A percentile compares a stretch with the other conserved stretches of the same genome.
Conservation (phyloP, 2,888 invertebrate species). For the Chloroclystis v-ata region DNA sequence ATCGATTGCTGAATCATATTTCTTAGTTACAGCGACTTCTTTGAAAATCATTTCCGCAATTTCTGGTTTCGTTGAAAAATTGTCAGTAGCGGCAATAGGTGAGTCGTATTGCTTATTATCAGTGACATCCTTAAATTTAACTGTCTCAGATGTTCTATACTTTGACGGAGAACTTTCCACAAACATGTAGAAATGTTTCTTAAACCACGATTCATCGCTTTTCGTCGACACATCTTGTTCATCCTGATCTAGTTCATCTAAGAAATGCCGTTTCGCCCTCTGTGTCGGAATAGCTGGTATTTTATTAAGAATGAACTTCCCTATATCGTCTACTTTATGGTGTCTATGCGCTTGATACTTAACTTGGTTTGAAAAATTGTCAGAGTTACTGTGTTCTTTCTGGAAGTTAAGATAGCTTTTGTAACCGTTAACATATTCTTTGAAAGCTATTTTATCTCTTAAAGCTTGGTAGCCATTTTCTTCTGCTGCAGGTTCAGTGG, state of each 20-base stretch:
- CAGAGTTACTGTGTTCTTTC: constrained; percentile 40
- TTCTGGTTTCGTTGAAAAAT: neutral
- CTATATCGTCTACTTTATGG: constrained; percentile 65
- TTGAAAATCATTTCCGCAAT: constrained; percentile 36
- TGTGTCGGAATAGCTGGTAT: constrained; percentile 44
- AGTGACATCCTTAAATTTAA: constrained; percentile 39
- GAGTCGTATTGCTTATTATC: neutral
- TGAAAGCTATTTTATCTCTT: constrained; percentile 52
- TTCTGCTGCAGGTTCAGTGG: constrained; percentile 11
- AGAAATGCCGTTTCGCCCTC: constrained; percentile 35
- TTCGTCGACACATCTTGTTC: constrained; percentile 58
- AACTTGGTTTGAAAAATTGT: constrained; percentile 56
- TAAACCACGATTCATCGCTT: constrained; percentile 62
- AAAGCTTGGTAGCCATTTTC: constrained; percentile 44
- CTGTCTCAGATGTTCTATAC: constrained; percentile 51
- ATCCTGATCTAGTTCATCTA: constrained; percentile 50
- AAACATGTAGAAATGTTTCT: constrained; percentile 57
- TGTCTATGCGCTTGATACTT: constrained; percentile 65
- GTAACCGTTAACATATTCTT: constrained; percentile 61
- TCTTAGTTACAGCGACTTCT: constrained; percentile 1
- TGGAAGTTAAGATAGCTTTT: constrained; percentile 62
- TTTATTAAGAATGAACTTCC: constrained; percentile 62
- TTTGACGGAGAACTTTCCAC: constrained; percentile 52
- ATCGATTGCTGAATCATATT: neutral
- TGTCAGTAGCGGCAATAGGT: neutral